Evolutionary conservation across 2,888 invertebrate genomes (phyloP).

Genomic region (Venusia cambrica): DNA sequence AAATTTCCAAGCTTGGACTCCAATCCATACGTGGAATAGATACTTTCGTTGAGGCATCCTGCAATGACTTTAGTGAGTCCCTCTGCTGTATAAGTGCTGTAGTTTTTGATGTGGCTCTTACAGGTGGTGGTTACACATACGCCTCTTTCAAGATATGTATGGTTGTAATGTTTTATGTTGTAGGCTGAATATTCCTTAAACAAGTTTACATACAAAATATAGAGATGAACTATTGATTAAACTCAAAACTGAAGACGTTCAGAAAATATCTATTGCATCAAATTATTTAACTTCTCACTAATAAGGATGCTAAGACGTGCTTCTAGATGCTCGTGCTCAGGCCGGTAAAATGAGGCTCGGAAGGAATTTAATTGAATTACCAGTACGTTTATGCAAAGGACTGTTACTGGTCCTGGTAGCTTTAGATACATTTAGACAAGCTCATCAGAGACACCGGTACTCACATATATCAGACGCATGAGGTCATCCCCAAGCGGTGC

Average conservation of each 20-base stretch:
- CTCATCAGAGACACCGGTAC: too few relatives aligned
- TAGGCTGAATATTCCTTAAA: slow-evolving; percentile 38
- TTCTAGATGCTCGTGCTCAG: too few relatives aligned
- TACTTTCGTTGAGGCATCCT: slow-evolving; percentile 35
- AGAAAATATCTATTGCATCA: too few relatives aligned
- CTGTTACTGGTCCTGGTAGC: too few relatives aligned
- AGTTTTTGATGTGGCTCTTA: slow-evolving; percentile 20
- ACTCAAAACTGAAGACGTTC: too few relatives aligned
- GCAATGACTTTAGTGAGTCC: slow-evolving; percentile 30
- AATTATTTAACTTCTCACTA: too few relatives aligned
- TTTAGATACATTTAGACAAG: too few relatives aligned
- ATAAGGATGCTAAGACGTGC: too few relatives aligned
- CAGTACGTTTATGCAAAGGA: too few relatives aligned
- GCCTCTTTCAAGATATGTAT: slow-evolving; percentile 35
- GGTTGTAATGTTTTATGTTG: slow-evolving; percentile 37
- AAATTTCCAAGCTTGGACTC: slow-evolving; percentile 27
- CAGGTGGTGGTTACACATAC: slow-evolving; percentile 36
- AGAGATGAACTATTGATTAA: too few relatives aligned
- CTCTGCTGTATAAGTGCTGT: slow-evolving; percentile 17
- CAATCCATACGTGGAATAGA: slow-evolving; percentile 31
- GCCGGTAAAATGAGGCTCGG: too few relatives aligned
- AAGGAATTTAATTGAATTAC: too few relatives aligned
- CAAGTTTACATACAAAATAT: background rate
- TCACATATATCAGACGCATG: slow-evolving; percentile 25
- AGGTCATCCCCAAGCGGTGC: slow-evolving; percentile 12